A percentile compares a stretch with the other conserved stretches of the same genome.
Evolutionary conservation across 37 sponge, comb jelly and placozoan species (phyloP).

Genomic region (Aphrocallistes beatrix): DNA sequence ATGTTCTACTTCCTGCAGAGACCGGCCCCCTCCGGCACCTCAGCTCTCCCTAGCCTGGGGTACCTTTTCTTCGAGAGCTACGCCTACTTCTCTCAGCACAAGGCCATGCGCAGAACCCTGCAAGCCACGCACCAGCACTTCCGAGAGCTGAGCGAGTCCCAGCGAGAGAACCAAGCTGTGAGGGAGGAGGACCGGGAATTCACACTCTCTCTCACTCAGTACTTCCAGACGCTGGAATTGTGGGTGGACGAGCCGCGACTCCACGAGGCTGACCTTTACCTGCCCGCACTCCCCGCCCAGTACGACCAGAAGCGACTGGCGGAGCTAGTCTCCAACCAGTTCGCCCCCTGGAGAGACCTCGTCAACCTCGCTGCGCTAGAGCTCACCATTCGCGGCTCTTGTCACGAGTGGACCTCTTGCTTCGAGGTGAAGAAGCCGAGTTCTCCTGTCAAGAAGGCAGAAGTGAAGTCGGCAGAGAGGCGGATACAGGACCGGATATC

Average conservation of each 20-base stretch:
- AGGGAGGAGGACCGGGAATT: neutral
- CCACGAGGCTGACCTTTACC: constrained; percentile 59
- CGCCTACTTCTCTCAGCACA: neutral
- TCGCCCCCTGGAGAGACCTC: neutral
- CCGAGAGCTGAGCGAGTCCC: neutral
- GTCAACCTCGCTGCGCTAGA: neutral
- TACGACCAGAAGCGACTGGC: constrained; percentile 53
- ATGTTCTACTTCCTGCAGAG: constrained; percentile 74
- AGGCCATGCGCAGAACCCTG: neutral
- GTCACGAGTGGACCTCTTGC: neutral
- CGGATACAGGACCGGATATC: neutral
- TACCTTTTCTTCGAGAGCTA: neutral
- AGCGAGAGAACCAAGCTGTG: neutral
- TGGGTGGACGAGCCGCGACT: constrained; percentile 93
- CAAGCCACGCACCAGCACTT: neutral
- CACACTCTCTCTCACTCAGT: neutral
- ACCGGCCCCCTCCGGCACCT: neutral
- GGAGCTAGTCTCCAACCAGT: constrained; percentile 28
- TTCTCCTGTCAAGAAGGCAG: neutral
- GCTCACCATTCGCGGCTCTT: neutral
- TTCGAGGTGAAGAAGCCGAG: constrained; percentile 6
- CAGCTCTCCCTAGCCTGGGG: neutral
- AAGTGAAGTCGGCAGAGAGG: neutral
- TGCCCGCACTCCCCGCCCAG: constrained; percentile 71
- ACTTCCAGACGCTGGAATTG: constrained; percentile 35